phyloP scores from a whole-genome alignment of 2,113 vertebrate species.

The Etheostoma cragini region DNA sequence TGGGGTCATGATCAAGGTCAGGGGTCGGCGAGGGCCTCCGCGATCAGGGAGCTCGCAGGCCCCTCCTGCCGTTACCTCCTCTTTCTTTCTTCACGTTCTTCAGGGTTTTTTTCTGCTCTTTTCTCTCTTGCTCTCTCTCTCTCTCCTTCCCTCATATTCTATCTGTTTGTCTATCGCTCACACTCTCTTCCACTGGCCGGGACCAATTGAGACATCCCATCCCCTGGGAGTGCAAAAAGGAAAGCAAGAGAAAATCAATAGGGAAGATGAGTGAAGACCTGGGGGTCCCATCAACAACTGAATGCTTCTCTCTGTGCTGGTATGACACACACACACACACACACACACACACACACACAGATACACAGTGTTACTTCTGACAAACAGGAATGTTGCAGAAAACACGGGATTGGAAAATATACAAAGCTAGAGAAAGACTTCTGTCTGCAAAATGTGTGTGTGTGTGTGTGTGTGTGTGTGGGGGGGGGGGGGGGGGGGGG shows the following conservation, averaged over 20 bases:
- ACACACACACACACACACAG: slow-evolving; percentile 47
- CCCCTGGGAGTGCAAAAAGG: slow-evolving; percentile 74
- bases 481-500: no score
- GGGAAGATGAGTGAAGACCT: slow-evolving; percentile 79
- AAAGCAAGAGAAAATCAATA: slow-evolving; percentile 81
- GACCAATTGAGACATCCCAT: slow-evolving; percentile 81
- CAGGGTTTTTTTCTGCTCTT: neutral
- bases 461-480: neutral
- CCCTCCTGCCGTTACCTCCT: slow-evolving; percentile 44
- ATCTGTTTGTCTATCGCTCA: slow-evolving; percentile 70
- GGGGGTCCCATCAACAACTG: slow-evolving; percentile 74
- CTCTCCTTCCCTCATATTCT: slow-evolving; percentile 52
- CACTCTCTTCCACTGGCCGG: slow-evolving; percentile 57
- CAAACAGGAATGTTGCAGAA: slow-evolving; percentile 32
- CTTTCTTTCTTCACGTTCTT: slow-evolving; percentile 2
- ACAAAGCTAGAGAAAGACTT: slow-evolving; percentile 23
- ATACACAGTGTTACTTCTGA: slow-evolving; percentile 38
- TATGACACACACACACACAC: slow-evolving; percentile 56
- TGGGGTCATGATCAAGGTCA: slow-evolving; percentile 82
- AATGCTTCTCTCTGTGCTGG: slow-evolving; percentile 66
- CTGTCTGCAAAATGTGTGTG: neutral
- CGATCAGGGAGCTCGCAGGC: slow-evolving; percentile 53
- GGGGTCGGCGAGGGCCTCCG: slow-evolving; percentile 77
- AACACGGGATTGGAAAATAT: slow-evolving; percentile 35
- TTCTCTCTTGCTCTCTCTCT: slow-evolving; percentile 21